Conservation (phyloP, 2,888 invertebrate genomes). For the Scelioninae gen. 2 region DNA sequence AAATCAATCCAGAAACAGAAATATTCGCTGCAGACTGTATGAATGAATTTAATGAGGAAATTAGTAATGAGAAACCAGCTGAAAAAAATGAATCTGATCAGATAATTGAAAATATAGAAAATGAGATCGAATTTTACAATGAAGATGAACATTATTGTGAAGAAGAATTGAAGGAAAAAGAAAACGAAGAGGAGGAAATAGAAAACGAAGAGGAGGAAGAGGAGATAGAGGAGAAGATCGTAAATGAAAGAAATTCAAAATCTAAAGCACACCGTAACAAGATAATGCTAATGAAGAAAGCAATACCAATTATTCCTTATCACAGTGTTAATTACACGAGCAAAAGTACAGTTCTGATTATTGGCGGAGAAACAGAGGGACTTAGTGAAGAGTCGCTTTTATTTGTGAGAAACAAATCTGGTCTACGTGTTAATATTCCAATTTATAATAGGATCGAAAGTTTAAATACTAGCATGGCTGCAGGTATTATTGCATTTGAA, state of each 20-base stretch:
- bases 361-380: slow-evolving; percentile 94
- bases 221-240: slow-evolving; percentile 1
- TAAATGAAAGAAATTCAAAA: not conserved
- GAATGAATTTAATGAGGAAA: slow-evolving; percentile 3
- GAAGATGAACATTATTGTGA: no score
- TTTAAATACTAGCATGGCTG: slow-evolving; percentile 89
- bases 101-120: no score
- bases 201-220: slow-evolving; percentile 27
- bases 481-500: slow-evolving; percentile 90
- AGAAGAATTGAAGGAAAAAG: slow-evolving; percentile 11
- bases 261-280: no score
- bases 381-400: slow-evolving; percentile 84
- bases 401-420: slow-evolving; percentile 78
- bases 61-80: no score
- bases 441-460: slow-evolving; percentile 87
- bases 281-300: slow-evolving; percentile 23
- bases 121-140: no score
- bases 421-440: slow-evolving; percentile 86
- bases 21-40: slow-evolving; percentile 84
- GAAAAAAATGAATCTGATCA: no score
- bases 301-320: slow-evolving; percentile 80
- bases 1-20: slow-evolving; percentile 76
- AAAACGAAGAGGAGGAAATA: not conserved
- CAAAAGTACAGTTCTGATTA: slow-evolving; percentile 80
- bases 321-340: slow-evolving; percentile 78